phyloP scores from a whole-genome alignment of 2,113 vertebrate genomes.

The Sitta europaea region DNA sequence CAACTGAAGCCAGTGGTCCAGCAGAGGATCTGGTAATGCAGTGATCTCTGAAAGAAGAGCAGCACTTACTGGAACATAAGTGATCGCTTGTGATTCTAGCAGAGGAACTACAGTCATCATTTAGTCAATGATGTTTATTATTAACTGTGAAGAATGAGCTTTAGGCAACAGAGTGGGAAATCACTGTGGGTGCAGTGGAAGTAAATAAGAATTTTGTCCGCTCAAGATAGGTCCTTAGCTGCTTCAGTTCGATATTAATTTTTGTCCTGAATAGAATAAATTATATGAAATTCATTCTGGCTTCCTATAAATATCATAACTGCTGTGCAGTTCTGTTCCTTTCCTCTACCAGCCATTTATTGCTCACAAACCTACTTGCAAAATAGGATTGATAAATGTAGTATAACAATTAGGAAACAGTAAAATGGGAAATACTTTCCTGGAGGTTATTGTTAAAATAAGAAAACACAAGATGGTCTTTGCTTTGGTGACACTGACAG shows the following conservation, averaged over 20 bases:
- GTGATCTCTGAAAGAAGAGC: not conserved
- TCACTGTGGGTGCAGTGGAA: not conserved
- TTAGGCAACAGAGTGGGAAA: conserved; percentile 1
- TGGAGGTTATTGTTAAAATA: not conserved
- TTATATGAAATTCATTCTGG: not conserved
- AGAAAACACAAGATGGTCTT: not conserved
- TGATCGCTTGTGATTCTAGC: not conserved
- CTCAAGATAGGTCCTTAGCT: not conserved
- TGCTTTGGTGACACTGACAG: not conserved
- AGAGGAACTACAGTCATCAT: conserved; percentile 26
- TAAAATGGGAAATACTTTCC: not conserved
- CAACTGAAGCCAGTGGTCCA: not conserved
- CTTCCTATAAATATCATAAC: not conserved
- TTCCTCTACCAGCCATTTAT: not conserved
- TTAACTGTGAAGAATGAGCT: conserved; percentile 44
- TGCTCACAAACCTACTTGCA: not conserved
- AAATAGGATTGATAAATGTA: not conserved
- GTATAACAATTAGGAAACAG: not conserved
- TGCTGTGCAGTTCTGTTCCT: not conserved
- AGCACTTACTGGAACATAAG: not conserved
- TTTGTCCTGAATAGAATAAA: not conserved
- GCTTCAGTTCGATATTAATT: not conserved
- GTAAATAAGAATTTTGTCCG: conserved; percentile 29
- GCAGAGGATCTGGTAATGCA: not conserved
- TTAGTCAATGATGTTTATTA: conserved; percentile 44